Conservation (phyloP, 37 sponge, comb jelly and placozoan species). For the Dysidea cf. avara region DNA sequence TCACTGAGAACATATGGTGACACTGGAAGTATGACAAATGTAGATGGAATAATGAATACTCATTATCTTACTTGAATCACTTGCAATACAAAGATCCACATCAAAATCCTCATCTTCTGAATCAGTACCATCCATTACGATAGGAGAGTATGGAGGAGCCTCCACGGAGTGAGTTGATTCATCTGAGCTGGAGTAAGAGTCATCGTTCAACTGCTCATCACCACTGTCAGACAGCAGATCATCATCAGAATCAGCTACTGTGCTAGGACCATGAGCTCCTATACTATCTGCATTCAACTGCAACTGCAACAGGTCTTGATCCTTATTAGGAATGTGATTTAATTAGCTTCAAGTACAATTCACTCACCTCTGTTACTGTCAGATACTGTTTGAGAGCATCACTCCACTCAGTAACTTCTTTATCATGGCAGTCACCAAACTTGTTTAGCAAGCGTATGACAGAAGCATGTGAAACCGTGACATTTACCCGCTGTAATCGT, state of each 20-base stretch:
- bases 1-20: too few relatives aligned
- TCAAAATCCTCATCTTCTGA: background rate
- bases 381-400: background rate
- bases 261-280: background rate
- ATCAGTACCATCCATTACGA: background rate
- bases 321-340: background rate
- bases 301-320: background rate
- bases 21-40: too few relatives aligned
- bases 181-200: background rate
- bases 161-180: background rate
- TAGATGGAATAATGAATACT: too few relatives aligned
- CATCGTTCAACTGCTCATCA: background rate
- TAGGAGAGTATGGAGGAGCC: background rate
- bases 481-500: background rate
- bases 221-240: background rate
- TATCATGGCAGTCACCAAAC: background rate
- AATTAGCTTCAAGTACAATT: background rate
- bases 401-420: slow-evolving; percentile 7
- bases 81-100: background rate
- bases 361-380: background rate
- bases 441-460: slow-evolving; percentile 1
- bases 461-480: background rate
- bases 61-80: slow-evolving; percentile 3
- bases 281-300: background rate
- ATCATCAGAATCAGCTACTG: slow-evolving; percentile 1